A percentile compares a stretch with the other conserved stretches of the same genome.
phyloP scores from a whole-genome alignment of 2,113 vertebrate genomes.

The Muntiacus reevesi region DNA sequence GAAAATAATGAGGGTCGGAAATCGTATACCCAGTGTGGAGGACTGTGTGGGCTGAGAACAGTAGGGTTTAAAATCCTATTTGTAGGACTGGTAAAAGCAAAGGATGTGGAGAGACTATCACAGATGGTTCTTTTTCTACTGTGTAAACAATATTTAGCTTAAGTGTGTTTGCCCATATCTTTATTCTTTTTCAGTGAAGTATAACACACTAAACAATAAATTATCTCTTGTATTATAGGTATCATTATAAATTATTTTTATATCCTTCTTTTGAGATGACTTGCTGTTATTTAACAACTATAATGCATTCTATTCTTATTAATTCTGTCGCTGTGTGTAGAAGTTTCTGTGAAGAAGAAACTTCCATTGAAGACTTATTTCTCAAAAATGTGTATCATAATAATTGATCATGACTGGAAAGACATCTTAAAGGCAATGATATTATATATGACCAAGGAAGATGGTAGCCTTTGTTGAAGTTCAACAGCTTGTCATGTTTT shows the following conservation, averaged over 20 bases:
- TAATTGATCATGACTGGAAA: not conserved
- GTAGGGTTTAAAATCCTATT: not conserved
- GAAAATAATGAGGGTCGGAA: not conserved
- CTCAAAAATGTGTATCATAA: not conserved
- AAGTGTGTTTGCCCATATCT: conserved; percentile 30
- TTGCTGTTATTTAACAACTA: conserved; percentile 45
- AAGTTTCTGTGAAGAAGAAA: conserved; percentile 17
- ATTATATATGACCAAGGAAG: not conserved
- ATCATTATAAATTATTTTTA: conserved; percentile 59
- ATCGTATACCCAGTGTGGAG: not conserved
- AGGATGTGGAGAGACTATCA: conserved; percentile 11
- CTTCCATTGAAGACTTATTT: not conserved
- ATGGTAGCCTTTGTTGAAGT: not conserved
- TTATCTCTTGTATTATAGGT: conserved; percentile 51
- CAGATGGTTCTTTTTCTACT: conserved; percentile 32
- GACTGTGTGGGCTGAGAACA: not conserved
- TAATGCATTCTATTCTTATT: not conserved
- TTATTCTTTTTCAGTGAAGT: conserved; percentile 34
- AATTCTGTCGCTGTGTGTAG: not conserved
- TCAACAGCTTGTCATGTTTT: not conserved
- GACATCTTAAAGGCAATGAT: not conserved
- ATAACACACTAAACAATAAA: conserved; percentile 51
- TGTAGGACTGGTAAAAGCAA: not conserved
- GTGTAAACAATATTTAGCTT: conserved; percentile 49
- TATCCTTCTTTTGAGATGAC: conserved; percentile 25